Evolutionary conservation across 2,113 vertebrate species (phyloP), one percentile per base, ranked within the genome.

Genomic region (Chitala chitala): DNA sequence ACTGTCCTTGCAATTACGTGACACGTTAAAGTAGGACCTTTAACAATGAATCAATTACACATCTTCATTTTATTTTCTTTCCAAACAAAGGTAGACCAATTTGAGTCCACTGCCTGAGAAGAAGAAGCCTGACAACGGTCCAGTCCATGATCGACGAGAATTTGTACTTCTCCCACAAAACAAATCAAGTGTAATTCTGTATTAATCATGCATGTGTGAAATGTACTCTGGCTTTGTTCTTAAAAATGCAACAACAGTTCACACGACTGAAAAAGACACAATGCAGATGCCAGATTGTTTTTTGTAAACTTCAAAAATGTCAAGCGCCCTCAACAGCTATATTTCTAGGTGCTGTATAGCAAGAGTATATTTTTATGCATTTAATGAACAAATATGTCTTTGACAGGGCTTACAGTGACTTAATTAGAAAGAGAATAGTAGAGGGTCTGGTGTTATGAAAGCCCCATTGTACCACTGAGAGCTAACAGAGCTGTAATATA

Each of bases 241-340:
- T 29, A 33, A 29, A 46, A 68, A 29, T 15, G 6, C 2, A 3
- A 66, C 20, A 36, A 66, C 64, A 46, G 10, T 46, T 68, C 42
- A n/a, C 46, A 22, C 15, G 64, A 46, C 64, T 29, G 38, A 12
- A 12, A 46, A 68, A 29, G 7, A 24, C 20, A 46, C 42, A 68
- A 68, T n/a, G n/a, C n/a, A n/a, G n/a, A n/a, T n/a, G n/a, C n/a
- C n/a, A 68, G 64, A 48, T 46, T 42, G 40, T 46, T 24, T 46
- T 46, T 22, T 26, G 10, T 48, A 13, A 9, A 46, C 42, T 68
- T 46, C 40, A 68, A 26, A 68, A 38, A 48, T 48, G 24, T 46
- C 22, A 46, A 26, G 44, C 13, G 13, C n/a, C 20, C 13, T 7
- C 6, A 26, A 68, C 33, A 46, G 44, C 29, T 68, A 46, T 48